Evolutionary conservation across 2,113 vertebrate genomes (phyloP).

Genomic region (Pseudorectes ferrugineus): DNA sequence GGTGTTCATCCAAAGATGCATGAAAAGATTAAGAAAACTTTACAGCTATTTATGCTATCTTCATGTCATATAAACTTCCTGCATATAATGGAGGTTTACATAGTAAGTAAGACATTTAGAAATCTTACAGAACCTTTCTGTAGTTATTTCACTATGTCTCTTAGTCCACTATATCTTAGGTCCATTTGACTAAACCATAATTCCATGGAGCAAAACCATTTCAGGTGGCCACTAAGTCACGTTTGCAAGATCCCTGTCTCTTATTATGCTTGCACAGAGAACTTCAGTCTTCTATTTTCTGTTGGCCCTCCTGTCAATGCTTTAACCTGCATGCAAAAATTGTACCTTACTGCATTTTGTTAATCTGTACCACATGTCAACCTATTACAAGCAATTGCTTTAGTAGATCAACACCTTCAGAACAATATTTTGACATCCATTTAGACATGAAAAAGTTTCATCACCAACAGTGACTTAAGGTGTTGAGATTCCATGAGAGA

Average conservation of each 20-base stretch:
- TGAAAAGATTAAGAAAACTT: not conserved
- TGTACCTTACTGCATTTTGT: not conserved
- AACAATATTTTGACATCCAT: not conserved
- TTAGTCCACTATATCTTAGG: too few species aligned
- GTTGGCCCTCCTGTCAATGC: not conserved
- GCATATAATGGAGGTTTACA: not conserved
- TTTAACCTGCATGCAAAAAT: not conserved
- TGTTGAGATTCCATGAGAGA: not conserved
- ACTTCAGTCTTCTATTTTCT: not conserved
- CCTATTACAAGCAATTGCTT: not conserved
- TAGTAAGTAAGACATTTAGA: not conserved
- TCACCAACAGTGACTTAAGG: not conserved
- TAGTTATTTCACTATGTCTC: not conserved
- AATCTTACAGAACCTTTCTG: not conserved
- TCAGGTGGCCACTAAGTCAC: not conserved
- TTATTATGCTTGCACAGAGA: not conserved
- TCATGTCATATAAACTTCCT: not conserved
- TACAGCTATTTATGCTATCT: not conserved
- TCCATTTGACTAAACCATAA: not conserved
- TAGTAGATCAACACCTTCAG: not conserved
- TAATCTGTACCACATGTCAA: not conserved
- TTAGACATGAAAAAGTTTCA: not conserved
- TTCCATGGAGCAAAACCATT: not conserved
- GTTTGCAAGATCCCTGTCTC: not conserved
- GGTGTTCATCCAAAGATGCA: not conserved